Evolutionary conservation across 2,113 vertebrate genomes (phyloP).

Genomic region (Brachyhypopomus occidentalis): DNA sequence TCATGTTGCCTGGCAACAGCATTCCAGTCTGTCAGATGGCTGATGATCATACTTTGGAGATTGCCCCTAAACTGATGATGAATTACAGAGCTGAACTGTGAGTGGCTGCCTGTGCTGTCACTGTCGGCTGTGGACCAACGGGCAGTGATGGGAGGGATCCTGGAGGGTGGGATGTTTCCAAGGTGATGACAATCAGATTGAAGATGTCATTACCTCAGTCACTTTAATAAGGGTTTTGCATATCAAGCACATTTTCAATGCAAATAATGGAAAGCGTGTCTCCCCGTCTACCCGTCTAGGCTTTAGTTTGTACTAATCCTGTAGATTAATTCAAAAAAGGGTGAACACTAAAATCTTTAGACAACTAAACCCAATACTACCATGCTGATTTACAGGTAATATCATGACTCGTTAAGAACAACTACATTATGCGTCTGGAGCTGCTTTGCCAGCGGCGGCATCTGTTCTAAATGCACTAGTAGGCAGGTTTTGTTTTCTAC

Average conservation of each 20-base stretch:
- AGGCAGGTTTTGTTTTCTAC: conserved; percentile 88
- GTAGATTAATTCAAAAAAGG: conserved; percentile 49
- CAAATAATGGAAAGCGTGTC: conserved; percentile 75
- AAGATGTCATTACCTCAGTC: conserved; percentile 88
- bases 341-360: conserved; percentile 58
- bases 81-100: conserved; percentile 51
- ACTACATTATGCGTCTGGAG: conserved; percentile 72
- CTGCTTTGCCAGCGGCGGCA: conserved; percentile 80
- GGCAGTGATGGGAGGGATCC: conserved; percentile 58
- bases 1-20: not conserved
- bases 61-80: not conserved
- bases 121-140: conserved; percentile 60
- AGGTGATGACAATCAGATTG: conserved; percentile 87
- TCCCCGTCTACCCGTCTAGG: conserved; percentile 61
- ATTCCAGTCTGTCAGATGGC: conserved; percentile 47
- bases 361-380: conserved; percentile 59
- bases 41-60: conserved; percentile 20
- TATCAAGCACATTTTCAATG: conserved; percentile 85
- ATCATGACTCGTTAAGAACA: conserved; percentile 65
- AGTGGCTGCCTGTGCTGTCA: conserved; percentile 58
- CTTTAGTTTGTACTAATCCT: conserved; percentile 57
- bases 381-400: conserved; percentile 72
- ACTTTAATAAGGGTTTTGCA: conserved; percentile 79
- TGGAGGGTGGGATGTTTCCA: conserved; percentile 59
- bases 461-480: conserved; percentile 87